These are phyloP conservation scores for Sinhomidia bicolor DNA, from an alignment of 2,888 invertebrate species.

Conservation along the genomic window DNA sequence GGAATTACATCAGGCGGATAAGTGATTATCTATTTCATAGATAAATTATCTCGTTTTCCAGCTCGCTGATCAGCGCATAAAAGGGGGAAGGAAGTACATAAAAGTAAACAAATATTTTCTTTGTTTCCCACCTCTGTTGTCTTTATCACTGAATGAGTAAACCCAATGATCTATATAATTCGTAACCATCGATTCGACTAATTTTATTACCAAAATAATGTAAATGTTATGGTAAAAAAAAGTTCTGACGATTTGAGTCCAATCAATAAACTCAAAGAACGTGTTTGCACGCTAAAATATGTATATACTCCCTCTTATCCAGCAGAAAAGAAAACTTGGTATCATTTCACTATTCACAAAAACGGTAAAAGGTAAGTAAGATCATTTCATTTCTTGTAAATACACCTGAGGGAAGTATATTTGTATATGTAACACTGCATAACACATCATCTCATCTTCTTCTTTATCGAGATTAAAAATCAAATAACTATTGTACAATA, in stretches of 20 bases:
- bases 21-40: too few relatives aligned
- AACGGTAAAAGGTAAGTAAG: slow-evolving; percentile 35
- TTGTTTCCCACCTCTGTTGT: too few relatives aligned
- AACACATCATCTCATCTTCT: neutral
- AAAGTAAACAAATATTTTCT: too few relatives aligned
- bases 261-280: neutral
- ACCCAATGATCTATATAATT: too few relatives aligned
- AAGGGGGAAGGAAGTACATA: too few relatives aligned
- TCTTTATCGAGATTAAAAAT: slow-evolving; percentile 23
- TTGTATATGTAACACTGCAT: neutral
- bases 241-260: neutral
- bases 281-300: neutral
- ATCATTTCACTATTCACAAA: slow-evolving; percentile 9
- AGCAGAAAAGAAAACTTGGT: slow-evolving; percentile 31
- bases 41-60: too few relatives aligned
- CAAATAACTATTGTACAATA: neutral
- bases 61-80: too few relatives aligned
- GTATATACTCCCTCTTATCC: slow-evolving; percentile 1
- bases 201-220: too few relatives aligned
- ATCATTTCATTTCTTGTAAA: slow-evolving; percentile 43
- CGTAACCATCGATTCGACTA: too few relatives aligned
- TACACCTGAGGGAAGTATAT: slow-evolving; percentile 26
- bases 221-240: neutral
- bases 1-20: too few relatives aligned
- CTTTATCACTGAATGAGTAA: too few relatives aligned